Conservation (phyloP, 92 coral and sea anemone species). For the Zoanthus gigantus region DNA sequence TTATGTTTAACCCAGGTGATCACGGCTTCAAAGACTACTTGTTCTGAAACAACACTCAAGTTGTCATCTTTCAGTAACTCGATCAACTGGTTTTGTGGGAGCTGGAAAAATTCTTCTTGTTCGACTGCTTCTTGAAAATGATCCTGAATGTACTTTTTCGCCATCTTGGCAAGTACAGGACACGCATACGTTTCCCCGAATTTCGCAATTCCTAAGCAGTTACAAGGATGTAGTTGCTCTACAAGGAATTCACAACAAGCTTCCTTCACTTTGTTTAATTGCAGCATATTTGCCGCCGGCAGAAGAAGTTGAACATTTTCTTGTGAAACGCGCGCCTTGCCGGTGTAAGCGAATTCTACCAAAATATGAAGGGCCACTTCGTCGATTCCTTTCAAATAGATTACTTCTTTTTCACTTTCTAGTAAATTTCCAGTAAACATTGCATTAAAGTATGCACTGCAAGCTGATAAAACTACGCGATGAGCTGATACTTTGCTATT, state of each 20-base stretch:
- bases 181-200: conserved; percentile 92
- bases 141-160: conserved; percentile 77
- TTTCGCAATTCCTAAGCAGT: conserved; percentile 84
- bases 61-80: conserved; percentile 83
- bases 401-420: conserved; percentile 88
- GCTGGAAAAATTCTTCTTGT: conserved; percentile 81
- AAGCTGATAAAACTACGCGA: conserved; percentile 92
- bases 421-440: conserved; percentile 91
- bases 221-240: conserved; percentile 87
- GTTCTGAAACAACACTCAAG: conserved; percentile 87
- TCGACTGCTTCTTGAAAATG: conserved; percentile 78
- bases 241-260: conserved; percentile 85
- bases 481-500: conserved; percentile 84
- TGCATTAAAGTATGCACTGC: conserved; percentile 91
- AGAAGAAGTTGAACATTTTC: conserved; percentile 86
- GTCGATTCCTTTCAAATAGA: conserved; percentile 84
- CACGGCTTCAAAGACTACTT: conserved; percentile 86
- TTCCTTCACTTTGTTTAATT: conserved; percentile 85
- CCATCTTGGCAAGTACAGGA: conserved; percentile 68
- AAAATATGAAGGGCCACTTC: conserved; percentile 83
- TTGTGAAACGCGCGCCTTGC: conserved; percentile 87
- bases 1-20: conserved; percentile 83
- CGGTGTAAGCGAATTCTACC: conserved; percentile 93
- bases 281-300: conserved; percentile 98
- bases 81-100: conserved; percentile 67